Base-by-base conservation (phyloP, 2,113 vertebrate genomes). In the Pedetes capensis region DNA sequence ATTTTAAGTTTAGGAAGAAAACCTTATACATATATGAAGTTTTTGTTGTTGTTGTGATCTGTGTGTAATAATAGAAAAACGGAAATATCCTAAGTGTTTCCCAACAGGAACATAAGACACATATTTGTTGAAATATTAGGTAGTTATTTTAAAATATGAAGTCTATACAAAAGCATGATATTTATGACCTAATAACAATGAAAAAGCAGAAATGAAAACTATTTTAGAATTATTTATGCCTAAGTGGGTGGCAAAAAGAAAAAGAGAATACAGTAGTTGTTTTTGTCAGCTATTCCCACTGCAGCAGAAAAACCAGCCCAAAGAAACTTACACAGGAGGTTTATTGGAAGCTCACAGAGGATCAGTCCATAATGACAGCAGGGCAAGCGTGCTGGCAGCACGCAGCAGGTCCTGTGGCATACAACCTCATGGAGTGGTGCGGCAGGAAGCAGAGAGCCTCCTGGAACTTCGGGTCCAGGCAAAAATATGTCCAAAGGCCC, bases 71-170 rank as follows among this genome's bases (percentile, higher is more conserved):
- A 18, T 42, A 34, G 12, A 47, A 72, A 69, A 91, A 39, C 27
- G 39, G 68, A 20, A 87, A 78, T 64, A 61, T 72, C 22, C 18
- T 92, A 78, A 71, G 51, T 61, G 16, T 72, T 94, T 78, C 61
- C 9, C 42, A 82, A 29, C 5, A 74, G 79, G n/a, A 93, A 64
- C 23, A 11, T 92, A 55, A 37, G 22, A 61, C 80, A 6, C 47
- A 64, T 81, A 47, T 63, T 83, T 66, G 5, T 95, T 93, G 44
- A 92, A 75, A 83, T 92, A 82, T 84, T 93, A 32, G 47, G 18
- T 34, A 85, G 34, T 90, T 74, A 57, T 57, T 87, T 91, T 71
- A 87, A 93, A 95, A 80, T 80, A 83, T 69, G 34, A 95, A 55
- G 34, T 91, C 53, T 96, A 2, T 49, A n/a, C 32, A 64, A 75